Evolutionary conservation across 2,113 vertebrate genomes (phyloP).

Genomic region (Falcunculus frontatus): DNA sequence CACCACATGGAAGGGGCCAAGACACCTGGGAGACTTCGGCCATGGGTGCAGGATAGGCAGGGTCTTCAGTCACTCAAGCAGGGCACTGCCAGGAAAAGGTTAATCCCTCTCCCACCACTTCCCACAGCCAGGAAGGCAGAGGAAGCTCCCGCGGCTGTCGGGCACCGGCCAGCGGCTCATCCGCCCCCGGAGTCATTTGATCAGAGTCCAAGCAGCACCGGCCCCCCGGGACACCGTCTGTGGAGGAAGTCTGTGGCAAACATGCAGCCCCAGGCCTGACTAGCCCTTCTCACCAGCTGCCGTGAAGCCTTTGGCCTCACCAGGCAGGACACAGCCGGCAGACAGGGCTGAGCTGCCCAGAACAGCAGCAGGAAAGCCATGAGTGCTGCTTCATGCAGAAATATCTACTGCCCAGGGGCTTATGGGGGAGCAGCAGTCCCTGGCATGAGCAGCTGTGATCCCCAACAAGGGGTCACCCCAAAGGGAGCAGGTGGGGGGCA

Average conservation of each 20-base stretch:
- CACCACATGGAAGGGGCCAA: accelerated
- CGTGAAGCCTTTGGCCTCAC: not conserved
- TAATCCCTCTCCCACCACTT: constrained; percentile 18
- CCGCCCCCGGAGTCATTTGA: constrained; percentile 41
- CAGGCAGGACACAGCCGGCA: not conserved
- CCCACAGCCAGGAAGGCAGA: not conserved
- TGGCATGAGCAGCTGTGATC: not conserved
- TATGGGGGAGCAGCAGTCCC: not conserved
- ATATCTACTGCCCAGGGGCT: not conserved
- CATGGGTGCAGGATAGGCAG: not conserved
- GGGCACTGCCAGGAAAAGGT: not conserved
- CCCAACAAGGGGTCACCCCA: not conserved
- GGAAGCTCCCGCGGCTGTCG: constrained; percentile 6
- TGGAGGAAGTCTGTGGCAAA: constrained; percentile 5
- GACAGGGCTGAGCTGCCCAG: not conserved
- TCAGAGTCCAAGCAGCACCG: not conserved
- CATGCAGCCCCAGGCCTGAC: not conserved
- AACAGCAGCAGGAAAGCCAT: not conserved
- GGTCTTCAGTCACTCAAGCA: not conserved
- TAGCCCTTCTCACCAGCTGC: constrained; percentile 10
- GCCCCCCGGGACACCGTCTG: not conserved
- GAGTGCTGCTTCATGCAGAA: not conserved
- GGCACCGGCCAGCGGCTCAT: constrained; percentile 10
- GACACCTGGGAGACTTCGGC: not conserved
- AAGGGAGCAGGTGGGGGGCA: accelerated